These are phyloP conservation scores for Pseudopipra pipra DNA, from an alignment of 2,113 vertebrate species.

Conservation along the genomic window DNA sequence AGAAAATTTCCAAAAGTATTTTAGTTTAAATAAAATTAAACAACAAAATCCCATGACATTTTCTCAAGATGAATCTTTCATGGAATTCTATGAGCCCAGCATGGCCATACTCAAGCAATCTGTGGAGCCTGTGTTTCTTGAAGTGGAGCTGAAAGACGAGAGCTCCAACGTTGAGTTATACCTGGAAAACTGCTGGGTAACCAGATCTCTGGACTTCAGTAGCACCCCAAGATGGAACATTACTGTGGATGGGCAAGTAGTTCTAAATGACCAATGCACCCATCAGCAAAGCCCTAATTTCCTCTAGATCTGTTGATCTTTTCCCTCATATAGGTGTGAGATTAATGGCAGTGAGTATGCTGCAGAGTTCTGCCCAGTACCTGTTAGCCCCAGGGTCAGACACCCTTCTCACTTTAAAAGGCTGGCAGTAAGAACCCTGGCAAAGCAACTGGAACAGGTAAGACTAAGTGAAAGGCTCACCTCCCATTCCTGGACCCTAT, in stretches of 20 bases:
- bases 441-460: not conserved
- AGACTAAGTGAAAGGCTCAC: not conserved
- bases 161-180: not conserved
- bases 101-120: not conserved
- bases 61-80: constrained; percentile 19
- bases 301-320: not conserved
- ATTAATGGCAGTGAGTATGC: not conserved
- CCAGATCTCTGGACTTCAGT: not conserved
- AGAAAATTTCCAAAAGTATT: not conserved
- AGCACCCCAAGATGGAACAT: constrained; percentile 19
- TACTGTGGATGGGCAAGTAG: constrained; percentile 28
- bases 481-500: not conserved
- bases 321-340: constrained; percentile 28
- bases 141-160: constrained; percentile 16
- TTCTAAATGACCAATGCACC: not conserved
- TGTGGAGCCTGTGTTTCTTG: not conserved
- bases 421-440: not conserved
- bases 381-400: not conserved
- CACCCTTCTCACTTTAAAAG: constrained; percentile 43
- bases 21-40: not conserved
- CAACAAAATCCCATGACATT: not conserved
- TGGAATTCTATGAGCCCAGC: not conserved
- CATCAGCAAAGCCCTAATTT: not conserved
- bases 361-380: not conserved
- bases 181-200: constrained; percentile 45